Percentiles rank a stretch among this genome's conserved stretches.
These are phyloP conservation scores for Alexandromys oeconomus DNA, from an alignment of 2,797 vertebrate species.

Conservation along the genomic window DNA sequence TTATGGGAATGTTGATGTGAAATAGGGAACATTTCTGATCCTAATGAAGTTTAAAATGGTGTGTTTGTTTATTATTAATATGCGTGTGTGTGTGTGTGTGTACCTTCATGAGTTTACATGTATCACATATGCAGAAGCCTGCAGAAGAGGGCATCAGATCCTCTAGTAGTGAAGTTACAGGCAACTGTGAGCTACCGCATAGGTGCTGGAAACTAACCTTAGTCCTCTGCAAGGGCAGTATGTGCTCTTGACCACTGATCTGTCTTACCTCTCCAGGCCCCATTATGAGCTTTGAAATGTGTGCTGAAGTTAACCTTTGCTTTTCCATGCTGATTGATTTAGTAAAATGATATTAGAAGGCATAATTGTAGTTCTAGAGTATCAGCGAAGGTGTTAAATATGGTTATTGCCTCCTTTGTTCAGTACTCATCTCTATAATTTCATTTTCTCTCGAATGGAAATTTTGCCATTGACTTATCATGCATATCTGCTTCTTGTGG, in stretches of 20 bases:
- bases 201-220: neutral
- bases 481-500: neutral
- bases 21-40: neutral
- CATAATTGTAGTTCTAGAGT: neutral
- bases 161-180: neutral
- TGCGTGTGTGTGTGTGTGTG: neutral
- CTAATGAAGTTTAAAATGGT: neutral
- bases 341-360: neutral
- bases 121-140: too few relatives aligned
- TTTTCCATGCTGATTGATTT: neutral
- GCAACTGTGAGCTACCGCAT: neutral
- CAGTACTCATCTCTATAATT: neutral
- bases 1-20: neutral
- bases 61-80: neutral
- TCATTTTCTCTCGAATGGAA: neutral
- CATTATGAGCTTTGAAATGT: neutral
- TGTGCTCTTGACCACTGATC: neutral
- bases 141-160: neutral
- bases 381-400: neutral
- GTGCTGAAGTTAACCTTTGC: neutral
- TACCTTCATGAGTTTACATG: neutral
- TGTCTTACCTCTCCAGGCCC: neutral
- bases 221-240: neutral
- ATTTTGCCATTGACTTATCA: neutral
- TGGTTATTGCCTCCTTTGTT: neutral